Evolutionary conservation across 2,113 vertebrate genomes (phyloP).

Genomic region (Rallus limicola): DNA sequence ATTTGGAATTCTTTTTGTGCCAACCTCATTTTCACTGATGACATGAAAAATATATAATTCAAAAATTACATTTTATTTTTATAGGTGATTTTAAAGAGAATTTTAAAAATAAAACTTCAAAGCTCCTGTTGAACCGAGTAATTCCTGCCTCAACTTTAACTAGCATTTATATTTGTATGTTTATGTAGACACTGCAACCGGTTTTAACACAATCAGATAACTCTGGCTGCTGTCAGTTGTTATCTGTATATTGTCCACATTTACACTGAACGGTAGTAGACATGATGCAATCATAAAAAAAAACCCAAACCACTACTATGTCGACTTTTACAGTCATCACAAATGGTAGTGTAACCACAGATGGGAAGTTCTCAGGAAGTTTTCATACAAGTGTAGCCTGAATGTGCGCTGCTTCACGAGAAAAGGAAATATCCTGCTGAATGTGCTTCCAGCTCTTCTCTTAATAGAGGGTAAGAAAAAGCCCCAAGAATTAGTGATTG

Average conservation of each 20-base stretch:
- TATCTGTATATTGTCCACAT: background rate
- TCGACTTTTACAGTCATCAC: background rate
- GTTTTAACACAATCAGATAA: background rate
- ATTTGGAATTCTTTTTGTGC: conserved; percentile 43
- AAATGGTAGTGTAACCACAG: background rate
- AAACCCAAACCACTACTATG: accelerated
- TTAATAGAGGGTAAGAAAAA: background rate
- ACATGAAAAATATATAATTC: background rate
- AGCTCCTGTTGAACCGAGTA: background rate
- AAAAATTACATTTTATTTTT: conserved; percentile 28
- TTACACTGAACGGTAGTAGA: background rate
- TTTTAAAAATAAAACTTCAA: conserved; percentile 34
- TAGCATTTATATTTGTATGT: background rate
- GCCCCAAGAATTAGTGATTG: background rate
- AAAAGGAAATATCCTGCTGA: background rate
- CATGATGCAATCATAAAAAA: background rate
- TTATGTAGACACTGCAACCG: background rate
- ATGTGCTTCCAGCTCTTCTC: background rate
- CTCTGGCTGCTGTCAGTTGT: background rate
- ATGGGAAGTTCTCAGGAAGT: background rate
- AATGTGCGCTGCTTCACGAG: background rate
- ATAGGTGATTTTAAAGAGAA: conserved; percentile 26
- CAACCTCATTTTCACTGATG: conserved; percentile 20
- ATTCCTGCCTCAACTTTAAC: background rate
- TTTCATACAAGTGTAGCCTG: background rate